Conservation (phyloP, 1,140 invertebrate genomes). For the Archivesica marissinica region DNA sequence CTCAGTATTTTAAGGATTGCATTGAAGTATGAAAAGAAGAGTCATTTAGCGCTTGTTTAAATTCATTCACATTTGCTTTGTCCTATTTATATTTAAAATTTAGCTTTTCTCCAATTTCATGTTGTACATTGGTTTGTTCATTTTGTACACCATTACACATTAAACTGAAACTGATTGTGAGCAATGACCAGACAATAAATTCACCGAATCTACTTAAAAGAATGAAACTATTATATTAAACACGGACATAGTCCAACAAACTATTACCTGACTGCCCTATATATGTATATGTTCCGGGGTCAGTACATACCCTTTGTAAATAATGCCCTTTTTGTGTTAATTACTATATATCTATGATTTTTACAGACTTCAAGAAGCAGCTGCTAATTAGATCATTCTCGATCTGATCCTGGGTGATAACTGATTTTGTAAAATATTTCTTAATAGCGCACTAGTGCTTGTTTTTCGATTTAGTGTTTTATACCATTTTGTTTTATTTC, state of each 20-base stretch:
- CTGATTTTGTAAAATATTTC: no score
- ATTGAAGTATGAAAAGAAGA: neutral
- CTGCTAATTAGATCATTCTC: no score
- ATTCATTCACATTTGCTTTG: neutral
- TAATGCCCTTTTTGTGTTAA: no score
- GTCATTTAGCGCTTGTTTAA: no score
- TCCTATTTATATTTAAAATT: neutral
- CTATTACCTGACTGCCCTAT: neutral
- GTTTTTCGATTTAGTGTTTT: no score
- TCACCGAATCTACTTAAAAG: neutral
- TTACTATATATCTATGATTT: no score
- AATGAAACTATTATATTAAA: neutral
- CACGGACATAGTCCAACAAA: neutral
- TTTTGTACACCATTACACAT: neutral
- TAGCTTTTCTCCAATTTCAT: neutral
- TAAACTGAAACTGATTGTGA: neutral
- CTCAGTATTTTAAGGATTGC: neutral
- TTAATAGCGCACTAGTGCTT: no score
- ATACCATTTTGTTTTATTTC: no score
- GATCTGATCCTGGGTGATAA: no score
- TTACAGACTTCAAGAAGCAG: no score
- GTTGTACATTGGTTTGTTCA: neutral
- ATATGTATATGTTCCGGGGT: slow-evolving; percentile 12
- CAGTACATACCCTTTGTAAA: no score
- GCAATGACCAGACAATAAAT: slow-evolving; percentile 1